These are phyloP conservation scores for Eledone cirrhosa DNA, from an alignment of 2,888 invertebrate genomes.

Conservation along the genomic window DNA sequence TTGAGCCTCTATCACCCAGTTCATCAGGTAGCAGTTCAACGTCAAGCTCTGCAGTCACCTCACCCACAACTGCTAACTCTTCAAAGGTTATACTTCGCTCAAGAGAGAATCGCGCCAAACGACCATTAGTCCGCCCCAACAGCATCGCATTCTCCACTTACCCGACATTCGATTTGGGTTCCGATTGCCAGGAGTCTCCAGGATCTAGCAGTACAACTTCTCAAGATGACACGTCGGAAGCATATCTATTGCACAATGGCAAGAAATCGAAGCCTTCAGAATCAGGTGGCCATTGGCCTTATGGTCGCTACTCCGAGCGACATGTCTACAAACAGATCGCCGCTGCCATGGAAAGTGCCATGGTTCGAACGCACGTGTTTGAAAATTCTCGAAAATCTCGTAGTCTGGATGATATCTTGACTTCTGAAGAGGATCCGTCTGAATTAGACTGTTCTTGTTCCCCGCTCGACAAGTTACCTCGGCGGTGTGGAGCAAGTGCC, in stretches of 20 bases:
- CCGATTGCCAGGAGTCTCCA: slow-evolving; percentile 49
- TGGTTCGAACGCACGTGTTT: slow-evolving; percentile 55
- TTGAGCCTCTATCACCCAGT: slow-evolving; percentile 40
- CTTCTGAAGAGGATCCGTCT: slow-evolving; percentile 50
- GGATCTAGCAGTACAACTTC: slow-evolving; percentile 46
- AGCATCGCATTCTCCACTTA: slow-evolving; percentile 65
- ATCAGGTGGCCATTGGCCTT: slow-evolving; percentile 44
- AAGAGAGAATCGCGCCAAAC: slow-evolving; percentile 56
- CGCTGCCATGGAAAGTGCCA: slow-evolving; percentile 60
- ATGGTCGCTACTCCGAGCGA: slow-evolving; percentile 54
- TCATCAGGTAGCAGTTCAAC: slow-evolving; percentile 36
- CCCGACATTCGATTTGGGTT: slow-evolving; percentile 59
- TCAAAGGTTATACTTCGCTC: slow-evolving; percentile 54
- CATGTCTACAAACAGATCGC: slow-evolving; percentile 58
- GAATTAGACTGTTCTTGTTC: slow-evolving; percentile 45
- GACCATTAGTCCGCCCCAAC: slow-evolving; percentile 60
- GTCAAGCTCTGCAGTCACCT: slow-evolving; percentile 40
- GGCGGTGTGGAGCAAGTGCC: slow-evolving; percentile 45
- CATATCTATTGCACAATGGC: slow-evolving; percentile 49
- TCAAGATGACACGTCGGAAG: slow-evolving; percentile 54
- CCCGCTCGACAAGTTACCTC: slow-evolving; percentile 45
- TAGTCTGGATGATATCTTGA: slow-evolving; percentile 64
- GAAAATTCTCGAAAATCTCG: slow-evolving; percentile 60
- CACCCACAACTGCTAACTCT: slow-evolving; percentile 38
- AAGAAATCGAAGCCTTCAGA: slow-evolving; percentile 50